Base-by-base conservation (phyloP, 2,797 vertebrate species). In the Ciconia nigra region DNA sequence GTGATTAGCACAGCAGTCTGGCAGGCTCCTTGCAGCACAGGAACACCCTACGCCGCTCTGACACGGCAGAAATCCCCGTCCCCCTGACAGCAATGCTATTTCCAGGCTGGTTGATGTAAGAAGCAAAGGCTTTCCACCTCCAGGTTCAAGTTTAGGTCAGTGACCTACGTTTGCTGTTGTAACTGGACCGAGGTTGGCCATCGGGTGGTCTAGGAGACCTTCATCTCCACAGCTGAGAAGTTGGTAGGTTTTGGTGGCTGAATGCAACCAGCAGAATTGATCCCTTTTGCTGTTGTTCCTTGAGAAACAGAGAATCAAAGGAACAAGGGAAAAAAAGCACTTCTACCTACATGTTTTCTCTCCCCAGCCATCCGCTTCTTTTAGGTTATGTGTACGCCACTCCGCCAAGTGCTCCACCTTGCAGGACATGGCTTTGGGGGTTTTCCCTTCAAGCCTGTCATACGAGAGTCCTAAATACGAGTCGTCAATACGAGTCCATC, bases 81-180 rank as follows among this genome's bases (percentile, higher is more conserved):
- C 42, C 59, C 63, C 46, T 5, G 41, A 24, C 2, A 26, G 61
- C 61, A 81, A 47, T 0, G 5, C 31, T 16, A 13, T 2, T 12
- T 26, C 70, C 66, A 79, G 52, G 29, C 31, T 18, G 77, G 14
- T 4, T 15, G 65, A 31, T 0, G 3, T 1, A 21, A 67, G 21
- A 15, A 41, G 42, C 19, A 73, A 35, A 58, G 51, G 46, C 6
- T 73, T 57, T 31, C 37, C 58, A 26, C 10, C 28, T 7, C 13
- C 41, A 6, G 47, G 66, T 24, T 58, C 78, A 78, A 46, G 16
- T 15, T 66, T 9, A 20, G 66, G 49, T 28, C 80, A 42, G 26
- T 2, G 67, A 49, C 9, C 49, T 35, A 4, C 0, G 0, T 15
- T 5, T 51, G 79, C 15, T 65, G n/a, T 28, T 47, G 19, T 10